Evolutionary conservation across 2,113 vertebrate species (phyloP), one percentile per base, ranked within the genome.

Genomic region (Falco punctatus): DNA sequence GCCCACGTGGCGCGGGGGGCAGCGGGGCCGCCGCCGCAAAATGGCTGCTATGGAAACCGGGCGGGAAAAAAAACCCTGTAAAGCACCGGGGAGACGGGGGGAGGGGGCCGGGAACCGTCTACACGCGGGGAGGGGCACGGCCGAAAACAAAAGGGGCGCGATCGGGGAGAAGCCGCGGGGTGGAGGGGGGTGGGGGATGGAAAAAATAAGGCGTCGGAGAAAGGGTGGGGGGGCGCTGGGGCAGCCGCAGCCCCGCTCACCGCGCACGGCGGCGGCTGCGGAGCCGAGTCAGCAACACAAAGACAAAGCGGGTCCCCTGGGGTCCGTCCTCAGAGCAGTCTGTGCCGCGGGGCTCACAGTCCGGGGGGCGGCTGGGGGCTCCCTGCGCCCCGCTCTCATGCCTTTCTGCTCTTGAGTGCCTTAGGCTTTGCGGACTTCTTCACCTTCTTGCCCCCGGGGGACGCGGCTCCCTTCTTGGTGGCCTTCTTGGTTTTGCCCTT

Each of bases 361-460:
- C 94, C 84, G 49, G 81, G 35, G n/a, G 73, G 74, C 55, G 73
- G 85, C 46, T 42, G 49, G 16, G 48, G 14, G 48, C 75, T 64
- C 88, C 71, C 40, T 28, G 52, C 54, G 26, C 67, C 88, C 81
- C 88, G 26, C 22, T 42, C 88, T 98, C 97, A 98, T 75, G 93
- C 95, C 95, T 98, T 98, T 90, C 98, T 98, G 96, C 98, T 97
- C 85, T 98, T 98, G 54, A 98, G 98, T 23, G 97, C 98, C 90
- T 98, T 98, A 88, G 98, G 98, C 93, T 98, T 98, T 67, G 97
- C 97, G 6, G 98, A 96, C 82, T 98, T 98, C 97, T 99, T 99
- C 94, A 97, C 98, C 71, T 98, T 98, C 96, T 98, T 98, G 90
- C 97, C 97, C 52, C 94, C 97, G 11, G 98, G 91, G 35, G 97